Evolutionary conservation across 2,888 invertebrate genomes (phyloP), one percentile per base, ranked within the genome.

Genomic region (Volucella inanis): DNA sequence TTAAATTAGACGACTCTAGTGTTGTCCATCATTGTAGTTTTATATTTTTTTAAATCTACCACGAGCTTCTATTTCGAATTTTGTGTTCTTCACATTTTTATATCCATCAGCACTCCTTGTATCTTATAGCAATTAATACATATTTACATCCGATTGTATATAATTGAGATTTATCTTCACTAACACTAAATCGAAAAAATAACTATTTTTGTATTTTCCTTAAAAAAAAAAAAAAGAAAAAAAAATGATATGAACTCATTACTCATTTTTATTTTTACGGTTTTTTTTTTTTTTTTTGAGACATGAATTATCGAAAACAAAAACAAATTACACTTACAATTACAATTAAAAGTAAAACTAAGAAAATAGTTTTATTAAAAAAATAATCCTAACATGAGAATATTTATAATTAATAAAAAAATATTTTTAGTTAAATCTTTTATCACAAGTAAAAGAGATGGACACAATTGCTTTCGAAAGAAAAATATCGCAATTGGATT

Each of bases 361-460:
- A 10, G 2, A 79, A 55, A 52, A 39, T 49, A 50, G 45, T 18
- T 12, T 54, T 71, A 50, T 50, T 49, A 71, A 65, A 49, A 55
- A 83, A 41, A 49, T 11, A 45, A 18, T 59, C 31, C 6, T 31
- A 31, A 31, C 31, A 31, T 6, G 31, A 31, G 31, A 31, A 31
- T 31, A 31, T 31, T 31, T 31, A 31, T 31, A 31, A 31, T 31
- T 31, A 54, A 54, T 31, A 70, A 62, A 41, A 64, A 45, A 22
- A 62, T 45, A 71, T 54, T 15, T 75, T 57, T 18, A 70, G 72
- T 79, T 18, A 80, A 75, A 85, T 86, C 82, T 82, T 82, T 82
- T 86, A 86, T 86, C 86, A 86, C 86, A 86, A 82, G 86, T 82
- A 86, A 86, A 85, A 86, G 76, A 86, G 86, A 85, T 85, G 71